Conservation (phyloP, 2,888 invertebrate genomes). For the Rosalia funebris region DNA sequence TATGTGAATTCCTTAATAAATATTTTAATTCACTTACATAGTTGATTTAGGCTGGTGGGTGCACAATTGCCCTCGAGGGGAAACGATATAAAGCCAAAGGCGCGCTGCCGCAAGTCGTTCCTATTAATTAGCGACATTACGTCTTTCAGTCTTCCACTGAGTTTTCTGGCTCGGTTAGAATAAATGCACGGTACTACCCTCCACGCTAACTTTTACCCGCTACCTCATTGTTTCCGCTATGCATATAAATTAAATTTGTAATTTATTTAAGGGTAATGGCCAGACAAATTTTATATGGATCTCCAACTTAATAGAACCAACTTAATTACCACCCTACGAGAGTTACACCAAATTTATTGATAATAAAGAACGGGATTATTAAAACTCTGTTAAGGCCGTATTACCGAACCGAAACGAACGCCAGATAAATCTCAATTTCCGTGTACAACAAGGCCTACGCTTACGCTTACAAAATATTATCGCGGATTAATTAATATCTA, state of each 20-base stretch:
- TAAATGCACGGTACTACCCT: constrained; percentile 34
- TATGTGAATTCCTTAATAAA: constrained; percentile 64
- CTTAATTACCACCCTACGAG: constrained; percentile 10
- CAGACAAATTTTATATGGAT: constrained; percentile 5
- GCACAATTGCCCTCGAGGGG: constrained; percentile 61
- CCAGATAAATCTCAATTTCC: not conserved
- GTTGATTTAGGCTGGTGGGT: constrained; percentile 62
- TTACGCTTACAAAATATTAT: no score
- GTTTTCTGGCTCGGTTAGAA: constrained; percentile 36
- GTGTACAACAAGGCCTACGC: no score
- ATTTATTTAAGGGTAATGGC: constrained; percentile 20
- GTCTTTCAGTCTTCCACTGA: constrained; percentile 52
- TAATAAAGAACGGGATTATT: not conserved
- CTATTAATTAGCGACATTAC: constrained; percentile 63
- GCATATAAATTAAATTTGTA: constrained; percentile 34
- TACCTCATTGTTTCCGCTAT: constrained; percentile 35
- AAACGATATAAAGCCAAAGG: constrained; percentile 59
- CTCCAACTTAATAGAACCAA: constrained; percentile 11
- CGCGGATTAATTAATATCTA: no score
- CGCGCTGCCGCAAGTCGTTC: constrained; percentile 58
- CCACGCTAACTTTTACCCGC: constrained; percentile 33
- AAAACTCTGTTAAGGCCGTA: not conserved
- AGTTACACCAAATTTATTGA: constrained; percentile 2
- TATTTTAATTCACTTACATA: constrained; percentile 65
- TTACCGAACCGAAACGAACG: not conserved